Evolutionary conservation across 2,888 invertebrate genomes (phyloP), one percentile per base, ranked within the genome.

Genomic region (Synergus japonicus): DNA sequence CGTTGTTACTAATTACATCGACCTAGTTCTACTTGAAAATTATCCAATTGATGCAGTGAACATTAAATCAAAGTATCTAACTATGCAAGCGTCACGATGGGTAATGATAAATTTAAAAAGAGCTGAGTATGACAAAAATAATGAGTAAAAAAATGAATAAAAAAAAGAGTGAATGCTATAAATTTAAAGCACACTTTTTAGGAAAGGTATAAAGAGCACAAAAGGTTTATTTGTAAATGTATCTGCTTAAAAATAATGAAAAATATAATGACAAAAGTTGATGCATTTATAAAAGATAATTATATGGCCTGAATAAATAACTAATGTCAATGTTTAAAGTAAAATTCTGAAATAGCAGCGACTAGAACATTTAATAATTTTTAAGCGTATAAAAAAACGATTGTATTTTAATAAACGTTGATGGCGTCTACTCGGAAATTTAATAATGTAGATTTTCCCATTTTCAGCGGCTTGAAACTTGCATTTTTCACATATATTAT

Each of bases 1-100:
- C 29, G 29, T 69, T 29, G 29, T 15, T 49, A 29, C 49, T 69
- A 69, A 69, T 69, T 69, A 69, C 46, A 15, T 54, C 49, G 29
- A 29, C 69, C 46, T 9, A 69, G 12, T 69, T 49, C 15, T 37
- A 29, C n/a, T 37, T 0, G n/a, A 73, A 73, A 54, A 73, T 54
- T 54, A 73, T 73, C 37, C 73, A 54, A 9, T 54, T 73, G 29
- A 12, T 69, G 15, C n/a, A 49, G 37, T 37, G n/a, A 54, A 4
- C n/a, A 41, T 73, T 73, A 54, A 73, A 46, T 46, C 44, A 46
- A 67, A 67, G 41, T 15, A 18, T 66, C 66, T 64, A 64, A 37
- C 64, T 37, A 29, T 13, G 64, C 8, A 64, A 22, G 64, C 37
- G 29, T 41, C 37, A 12, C 37, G 15, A 15, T 64, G 29, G 29